Conservation (phyloP, 2,888 invertebrate species). For the Gymnocheta viridis region DNA sequence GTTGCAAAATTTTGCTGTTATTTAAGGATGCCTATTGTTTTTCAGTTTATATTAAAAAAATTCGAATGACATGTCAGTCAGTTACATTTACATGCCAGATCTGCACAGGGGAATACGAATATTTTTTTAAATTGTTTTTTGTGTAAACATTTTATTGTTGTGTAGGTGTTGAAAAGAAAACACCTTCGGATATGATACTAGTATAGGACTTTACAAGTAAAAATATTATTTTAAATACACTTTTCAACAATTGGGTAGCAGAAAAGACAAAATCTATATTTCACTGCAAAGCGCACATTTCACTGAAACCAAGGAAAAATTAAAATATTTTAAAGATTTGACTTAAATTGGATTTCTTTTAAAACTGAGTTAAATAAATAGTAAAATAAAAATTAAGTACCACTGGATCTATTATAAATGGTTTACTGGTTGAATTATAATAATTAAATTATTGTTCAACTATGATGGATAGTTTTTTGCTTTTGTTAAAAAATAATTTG, state of each 20-base stretch:
- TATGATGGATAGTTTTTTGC: too few species aligned
- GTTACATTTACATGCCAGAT: conserved; percentile 16
- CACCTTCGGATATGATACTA: conserved; percentile 36
- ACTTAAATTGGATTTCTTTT: too few species aligned
- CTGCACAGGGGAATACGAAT: background rate
- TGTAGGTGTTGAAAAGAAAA: conserved; percentile 54
- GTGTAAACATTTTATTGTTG: conserved; percentile 20
- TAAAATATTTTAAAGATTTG: too few species aligned
- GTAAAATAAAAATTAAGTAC: too few species aligned
- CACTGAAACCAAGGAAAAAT: too few species aligned
- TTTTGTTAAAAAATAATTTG: too few species aligned
- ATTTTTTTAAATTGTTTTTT: background rate
- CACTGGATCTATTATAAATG: too few species aligned
- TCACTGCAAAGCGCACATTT: too few species aligned
- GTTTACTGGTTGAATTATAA: too few species aligned
- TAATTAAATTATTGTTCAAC: too few species aligned
- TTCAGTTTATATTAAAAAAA: conserved; percentile 20
- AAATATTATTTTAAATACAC: conserved; percentile 20
- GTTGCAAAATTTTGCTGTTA: background rate
- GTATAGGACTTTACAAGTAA: background rate
- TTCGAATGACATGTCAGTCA: conserved; percentile 66
- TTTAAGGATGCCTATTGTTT: conserved; percentile 11
- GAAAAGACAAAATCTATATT: too few species aligned
- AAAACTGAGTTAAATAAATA: too few species aligned
- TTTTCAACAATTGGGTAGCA: background rate